Base-by-base conservation (phyloP, 2,888 invertebrate species). In the Diogma glabrata region DNA sequence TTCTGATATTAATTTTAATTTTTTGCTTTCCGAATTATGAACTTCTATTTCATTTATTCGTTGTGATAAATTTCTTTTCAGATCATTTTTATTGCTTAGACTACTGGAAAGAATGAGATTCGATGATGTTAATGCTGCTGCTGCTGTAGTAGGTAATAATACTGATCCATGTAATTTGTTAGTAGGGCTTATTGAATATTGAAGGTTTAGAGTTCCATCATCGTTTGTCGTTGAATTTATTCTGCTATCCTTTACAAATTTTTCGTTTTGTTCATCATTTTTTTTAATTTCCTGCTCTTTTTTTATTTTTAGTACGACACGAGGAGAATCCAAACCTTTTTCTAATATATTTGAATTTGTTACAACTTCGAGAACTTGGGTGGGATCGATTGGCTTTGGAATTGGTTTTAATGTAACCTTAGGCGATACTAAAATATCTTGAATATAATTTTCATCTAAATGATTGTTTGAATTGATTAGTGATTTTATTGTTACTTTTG, bases 301-400 rank as follows among this genome's bases (percentile, higher is more conserved):
- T 63, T 79, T 79, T 58, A 80, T 79, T 68, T 81, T 80, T 59
- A 80, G 68, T 57, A 79, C 78, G 58, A 81, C 80, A 60, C 79
- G 63, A 51, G 75, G 75, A 23, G 75, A 75, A 60, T 74, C 50
- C 12, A 36, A 28, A 10, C 50, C 50, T 24, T 46, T 28, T 20
- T 45, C 17, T 20, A 38, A 20, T 2, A 26, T 20, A 36, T 49
- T 28, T 22, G 14, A 23, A 26, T 16, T 43, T 53, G 72, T 67
- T 53, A 64, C 67, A 47, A 75, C 72, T 67, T 75, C 74, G 61
- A 75, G 61, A n/a, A 74, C 73, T 58, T 70, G 19, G 47, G 55
- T 36, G 58, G 49, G 50, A 30, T 54, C 54, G 30, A 54, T 46
- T 22, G 64, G 63, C 59, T 67, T 67, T 22, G 67, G 58, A 53